phyloP scores from a whole-genome alignment of 92 coral and sea anemone species.

The Chrysogorgia sp. region DNA sequence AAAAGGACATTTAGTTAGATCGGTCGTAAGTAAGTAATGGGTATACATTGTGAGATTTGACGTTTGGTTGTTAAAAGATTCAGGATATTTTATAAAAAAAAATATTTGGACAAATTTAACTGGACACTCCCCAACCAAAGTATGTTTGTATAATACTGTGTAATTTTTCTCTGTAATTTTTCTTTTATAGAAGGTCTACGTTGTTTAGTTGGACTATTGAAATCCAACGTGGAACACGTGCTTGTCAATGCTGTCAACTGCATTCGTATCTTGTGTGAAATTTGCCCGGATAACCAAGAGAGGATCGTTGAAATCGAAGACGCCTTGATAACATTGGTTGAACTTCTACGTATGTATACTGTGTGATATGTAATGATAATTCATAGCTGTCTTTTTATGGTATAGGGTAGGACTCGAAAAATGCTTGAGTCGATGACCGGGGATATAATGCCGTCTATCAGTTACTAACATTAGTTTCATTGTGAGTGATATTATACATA shows the following conservation, averaged over 20 bases:
- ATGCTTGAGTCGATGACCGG: too few relatives aligned
- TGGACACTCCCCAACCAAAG: too few relatives aligned
- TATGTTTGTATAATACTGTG: not conserved
- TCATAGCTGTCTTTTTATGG: too few relatives aligned
- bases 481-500: too few relatives aligned
- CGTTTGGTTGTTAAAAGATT: not conserved
- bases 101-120: too few relatives aligned
- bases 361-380: too few relatives aligned
- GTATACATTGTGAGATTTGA: too few relatives aligned
- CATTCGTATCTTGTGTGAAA: slow-evolving; percentile 86
- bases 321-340: slow-evolving; percentile 76
- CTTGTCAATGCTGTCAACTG: slow-evolving; percentile 94
- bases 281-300: slow-evolving; percentile 74
- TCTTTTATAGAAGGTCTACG: slow-evolving; percentile 72
- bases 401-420: too few relatives aligned
- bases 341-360: slow-evolving; percentile 68
- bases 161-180: not conserved
- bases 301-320: slow-evolving; percentile 75
- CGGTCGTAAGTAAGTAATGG: too few relatives aligned
- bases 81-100: not conserved
- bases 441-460: too few relatives aligned
- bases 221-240: slow-evolving; percentile 92
- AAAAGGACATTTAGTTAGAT: too few relatives aligned
- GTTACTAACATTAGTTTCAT: too few relatives aligned
- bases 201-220: slow-evolving; percentile 70